Base-by-base conservation (phyloP, 2,888 invertebrate species). In the Eristalis intricaria region DNA sequence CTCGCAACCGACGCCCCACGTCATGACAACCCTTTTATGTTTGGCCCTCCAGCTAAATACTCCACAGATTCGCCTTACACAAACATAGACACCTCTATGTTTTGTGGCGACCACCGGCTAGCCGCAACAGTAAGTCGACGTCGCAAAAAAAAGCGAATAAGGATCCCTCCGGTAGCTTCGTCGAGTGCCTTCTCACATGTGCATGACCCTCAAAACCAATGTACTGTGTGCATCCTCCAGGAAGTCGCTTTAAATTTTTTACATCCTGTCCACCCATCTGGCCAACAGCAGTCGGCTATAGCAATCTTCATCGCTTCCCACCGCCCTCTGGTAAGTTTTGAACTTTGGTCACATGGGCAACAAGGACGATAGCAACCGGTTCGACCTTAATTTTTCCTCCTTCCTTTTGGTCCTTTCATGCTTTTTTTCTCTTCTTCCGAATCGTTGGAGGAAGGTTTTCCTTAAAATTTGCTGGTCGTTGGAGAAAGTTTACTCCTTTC, bases 301-400 rank as follows among this genome's bases (percentile, higher is more conserved):
- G 82, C 68, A 85, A 77, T 77, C 73, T 81, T 77, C 61, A 56
- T 68, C 50, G 22, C 61, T 26, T 40, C 43, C 68, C 63, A 22
- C 81, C 56, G 22, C 40, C 29, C 69, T 56, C 73, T 73, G 70
- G 65, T 50, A 66, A 61, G 73, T 85, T 85, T 68, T 81, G 81
- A 85, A 85, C 85, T 85, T 70, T 74, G 82, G 79, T 50, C 73
- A 50, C 50, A 69, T 79, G 86, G 75, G 74, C 58, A 66, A 23
- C 78, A 73, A 50, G 65, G 32, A 66, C 50, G 50, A 75, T 61
- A 86, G 86, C 84, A 87, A 87, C 83, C 84, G 66, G 84, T 87
- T 80, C 87, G 84, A 87, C 87, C 87, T 87, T 80, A 84, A 84
- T 87, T 84, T 87, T 87, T 87, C 83, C 82, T 79, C 71, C 83